Evolutionary conservation across 2,888 invertebrate genomes (phyloP), one percentile per base, ranked within the genome.

Genomic region (Hirtodrosophila duncani): DNA sequence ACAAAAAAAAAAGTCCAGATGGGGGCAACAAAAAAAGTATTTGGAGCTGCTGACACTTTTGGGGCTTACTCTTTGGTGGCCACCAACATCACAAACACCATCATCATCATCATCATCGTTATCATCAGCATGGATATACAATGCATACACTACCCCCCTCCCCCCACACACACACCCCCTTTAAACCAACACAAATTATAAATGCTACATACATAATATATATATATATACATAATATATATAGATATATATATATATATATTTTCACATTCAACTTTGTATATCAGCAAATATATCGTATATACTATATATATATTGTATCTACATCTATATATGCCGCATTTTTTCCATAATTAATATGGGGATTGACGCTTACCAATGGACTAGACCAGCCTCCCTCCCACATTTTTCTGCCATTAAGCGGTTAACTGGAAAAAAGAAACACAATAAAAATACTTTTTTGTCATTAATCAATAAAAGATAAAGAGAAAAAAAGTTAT

Each of bases 1-100:
- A 17, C 27, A 33, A 56, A 38, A 42, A 36, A 46, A 34, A 38
- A 50, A 43, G 26, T n/a, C n/a, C n/a, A n/a, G n/a, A n/a, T n/a
- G n/a, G n/a, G n/a, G n/a, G n/a, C n/a, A 17, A 42, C 18, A 27
- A 42, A 45, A 38, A 43, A 57, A 46, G 60, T 57, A 58, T 68
- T 55, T 63, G 78, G 67, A 80, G 80, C 59, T 51, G 50, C 70
- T 63, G 67, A 75, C 60, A 75, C 55, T 75, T 43, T 53, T 49
- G 56, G 41, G 45, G 66, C 79, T 57, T 62, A 62, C 71, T 58
- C 53, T 65, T 69, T 59, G 46, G 11, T 44, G 23, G 41, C 39
- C 65, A 36, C 23, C 45, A 20, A 4, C 24, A n/a, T 7, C 29
- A 26, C 18, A 7, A 23, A 13, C 16, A 18, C 17, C 14, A 7